Evolutionary conservation across 2,113 vertebrate genomes (phyloP).

Genomic region (Oreochromis niloticus): DNA sequence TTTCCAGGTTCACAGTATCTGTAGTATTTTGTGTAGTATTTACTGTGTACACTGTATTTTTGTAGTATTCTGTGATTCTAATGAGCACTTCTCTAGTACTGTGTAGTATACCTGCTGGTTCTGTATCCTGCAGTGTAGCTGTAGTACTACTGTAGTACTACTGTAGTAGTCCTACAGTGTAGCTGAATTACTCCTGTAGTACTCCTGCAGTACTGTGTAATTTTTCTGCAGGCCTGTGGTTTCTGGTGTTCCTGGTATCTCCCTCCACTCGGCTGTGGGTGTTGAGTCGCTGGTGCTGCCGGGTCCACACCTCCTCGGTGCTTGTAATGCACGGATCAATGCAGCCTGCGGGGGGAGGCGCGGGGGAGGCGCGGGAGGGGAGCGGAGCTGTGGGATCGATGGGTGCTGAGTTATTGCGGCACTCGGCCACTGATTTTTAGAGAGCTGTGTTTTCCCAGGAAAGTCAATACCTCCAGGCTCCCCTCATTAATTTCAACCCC

Average conservation of each 20-base stretch:
- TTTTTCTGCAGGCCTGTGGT: neutral
- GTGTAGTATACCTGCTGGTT: neutral
- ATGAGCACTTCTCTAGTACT: neutral
- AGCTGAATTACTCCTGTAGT: neutral
- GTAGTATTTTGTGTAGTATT: neutral
- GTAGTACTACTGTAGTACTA: neutral
- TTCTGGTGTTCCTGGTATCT: neutral
- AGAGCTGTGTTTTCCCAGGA: conserved; percentile 76
- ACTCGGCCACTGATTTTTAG: conserved; percentile 67
- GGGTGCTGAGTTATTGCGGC: conserved; percentile 69
- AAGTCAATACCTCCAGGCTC: conserved; percentile 72
- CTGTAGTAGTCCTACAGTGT: neutral
- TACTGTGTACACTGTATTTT: neutral
- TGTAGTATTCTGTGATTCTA: neutral
- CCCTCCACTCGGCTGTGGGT: neutral
- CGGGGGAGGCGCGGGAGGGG: neutral
- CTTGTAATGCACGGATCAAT: conserved; percentile 62
- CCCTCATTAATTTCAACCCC: conserved; percentile 62
- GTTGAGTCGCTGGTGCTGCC: neutral
- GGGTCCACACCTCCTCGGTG: conserved; percentile 2
- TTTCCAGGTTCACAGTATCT: neutral
- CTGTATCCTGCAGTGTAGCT: neutral
- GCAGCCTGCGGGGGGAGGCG: neutral
- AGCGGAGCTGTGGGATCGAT: conserved; percentile 49
- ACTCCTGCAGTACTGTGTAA: neutral